A percentile compares a stretch with the other conserved stretches of the same genome.
Conservation (phyloP, 2,797 vertebrate genomes). For the Pantherophis vulpinus region DNA sequence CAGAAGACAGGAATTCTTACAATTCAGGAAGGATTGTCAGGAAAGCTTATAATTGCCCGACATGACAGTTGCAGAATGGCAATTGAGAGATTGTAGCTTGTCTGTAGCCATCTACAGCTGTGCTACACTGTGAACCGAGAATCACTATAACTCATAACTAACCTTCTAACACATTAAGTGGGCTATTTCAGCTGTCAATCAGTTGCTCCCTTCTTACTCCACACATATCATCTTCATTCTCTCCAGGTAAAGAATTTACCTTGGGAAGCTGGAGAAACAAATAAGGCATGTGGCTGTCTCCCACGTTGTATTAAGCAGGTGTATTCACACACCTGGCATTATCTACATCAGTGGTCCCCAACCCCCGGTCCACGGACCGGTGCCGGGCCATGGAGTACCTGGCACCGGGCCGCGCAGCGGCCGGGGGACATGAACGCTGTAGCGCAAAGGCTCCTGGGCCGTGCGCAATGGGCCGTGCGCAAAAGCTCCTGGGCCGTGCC, state of each 20-base stretch:
- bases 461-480: too few species aligned
- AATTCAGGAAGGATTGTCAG: neutral
- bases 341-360: too few species aligned
- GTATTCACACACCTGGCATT: neutral
- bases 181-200: neutral
- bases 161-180: neutral
- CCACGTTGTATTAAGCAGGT: neutral
- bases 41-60: neutral
- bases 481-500: too few species aligned
- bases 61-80: neutral
- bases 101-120: neutral
- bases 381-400: too few species aligned
- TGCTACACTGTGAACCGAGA: neutral
- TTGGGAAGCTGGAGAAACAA: neutral
- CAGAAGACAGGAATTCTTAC: neutral
- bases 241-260: neutral
- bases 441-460: too few species aligned
- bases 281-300: neutral
- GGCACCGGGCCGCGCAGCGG: too few species aligned
- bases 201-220: neutral
- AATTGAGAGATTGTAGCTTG: neutral
- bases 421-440: too few species aligned
- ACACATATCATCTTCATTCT: neutral
- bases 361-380: too few species aligned
- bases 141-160: neutral